Percentiles rank a stretch among this genome's conserved stretches.
Evolutionary conservation across 1,140 invertebrate species (phyloP).

Genomic region (Zaprionus capensis): DNA sequence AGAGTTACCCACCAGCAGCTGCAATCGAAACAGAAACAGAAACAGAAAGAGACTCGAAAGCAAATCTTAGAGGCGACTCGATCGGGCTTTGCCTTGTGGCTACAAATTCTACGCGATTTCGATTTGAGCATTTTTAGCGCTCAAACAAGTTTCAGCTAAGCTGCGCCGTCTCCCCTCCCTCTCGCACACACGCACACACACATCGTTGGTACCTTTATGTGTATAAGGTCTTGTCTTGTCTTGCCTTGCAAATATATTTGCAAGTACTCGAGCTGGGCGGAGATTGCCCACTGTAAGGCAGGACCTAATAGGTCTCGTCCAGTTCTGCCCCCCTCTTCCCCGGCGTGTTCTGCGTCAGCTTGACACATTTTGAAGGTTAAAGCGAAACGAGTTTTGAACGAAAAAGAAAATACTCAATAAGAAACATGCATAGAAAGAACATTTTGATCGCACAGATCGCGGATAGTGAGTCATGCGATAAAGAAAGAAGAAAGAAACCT

Average conservation of each 20-base stretch:
- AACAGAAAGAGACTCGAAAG: slow-evolving; percentile 26
- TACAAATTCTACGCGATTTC: slow-evolving; percentile 67
- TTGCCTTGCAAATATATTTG: too few species aligned
- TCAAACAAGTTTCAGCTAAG: slow-evolving; percentile 67
- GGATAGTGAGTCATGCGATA: background rate
- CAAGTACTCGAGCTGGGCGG: too few species aligned
- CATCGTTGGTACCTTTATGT: too few species aligned
- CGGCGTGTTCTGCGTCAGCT: background rate
- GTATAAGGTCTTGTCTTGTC: too few species aligned
- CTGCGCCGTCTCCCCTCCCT: background rate
- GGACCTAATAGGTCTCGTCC: background rate
- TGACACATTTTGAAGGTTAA: slow-evolving; percentile 12
- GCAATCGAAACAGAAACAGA: slow-evolving; percentile 39
- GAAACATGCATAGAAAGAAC: background rate
- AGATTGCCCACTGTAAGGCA: background rate
- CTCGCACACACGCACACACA: too few species aligned
- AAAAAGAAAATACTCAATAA: slow-evolving; percentile 6
- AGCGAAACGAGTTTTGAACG: slow-evolving; percentile 1
- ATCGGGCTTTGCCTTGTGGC: slow-evolving; percentile 43
- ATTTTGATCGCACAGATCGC: background rate
- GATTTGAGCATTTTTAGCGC: slow-evolving; percentile 59
- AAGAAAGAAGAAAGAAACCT: background rate
- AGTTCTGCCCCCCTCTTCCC: background rate
- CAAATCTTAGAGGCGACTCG: slow-evolving; percentile 41
- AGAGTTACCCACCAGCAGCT: slow-evolving; percentile 42